These are phyloP conservation scores for Andrena camellia DNA, from an alignment of 2,888 invertebrate species.

Conservation along the genomic window DNA sequence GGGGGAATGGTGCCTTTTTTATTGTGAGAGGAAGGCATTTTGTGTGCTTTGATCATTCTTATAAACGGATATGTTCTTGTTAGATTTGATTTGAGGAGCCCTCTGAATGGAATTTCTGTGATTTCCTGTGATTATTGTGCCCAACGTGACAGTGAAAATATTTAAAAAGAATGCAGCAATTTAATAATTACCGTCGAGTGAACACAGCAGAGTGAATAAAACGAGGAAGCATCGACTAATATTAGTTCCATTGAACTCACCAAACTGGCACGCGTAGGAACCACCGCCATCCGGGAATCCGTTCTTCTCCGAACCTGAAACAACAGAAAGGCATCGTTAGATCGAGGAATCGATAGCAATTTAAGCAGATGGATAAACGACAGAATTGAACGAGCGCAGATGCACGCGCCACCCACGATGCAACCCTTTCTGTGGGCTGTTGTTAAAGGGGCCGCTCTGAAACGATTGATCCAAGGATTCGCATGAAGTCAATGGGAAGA, in stretches of 20 bases:
- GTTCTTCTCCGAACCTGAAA: constrained; percentile 79
- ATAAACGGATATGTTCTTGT: no score
- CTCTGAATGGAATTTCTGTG: no score
- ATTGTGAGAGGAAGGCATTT: no score
- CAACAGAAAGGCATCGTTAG: constrained; percentile 34
- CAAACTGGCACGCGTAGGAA: constrained; percentile 75
- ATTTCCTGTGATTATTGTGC: no score
- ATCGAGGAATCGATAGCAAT: constrained; percentile 42
- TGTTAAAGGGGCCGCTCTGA: constrained; percentile 63
- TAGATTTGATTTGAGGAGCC: no score
- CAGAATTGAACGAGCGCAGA: constrained; percentile 53
- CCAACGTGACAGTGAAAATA: no score
- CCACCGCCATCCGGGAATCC: constrained; percentile 73
- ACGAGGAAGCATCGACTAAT: background rate
- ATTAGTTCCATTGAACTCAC: constrained; percentile 71
- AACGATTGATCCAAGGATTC: constrained; percentile 46
- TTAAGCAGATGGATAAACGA: constrained; percentile 45
- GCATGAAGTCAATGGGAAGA: constrained; percentile 53
- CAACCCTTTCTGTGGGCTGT: constrained; percentile 45
- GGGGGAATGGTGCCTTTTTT: no score
- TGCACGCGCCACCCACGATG: constrained; percentile 61
- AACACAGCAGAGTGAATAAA: no score
- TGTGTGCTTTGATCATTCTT: no score
- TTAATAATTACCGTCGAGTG: no score
- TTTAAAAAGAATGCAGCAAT: no score